These are phyloP conservation scores for Heliconius eleuchia DNA, from an alignment of 1,140 invertebrate genomes.

Conservation along the genomic window DNA sequence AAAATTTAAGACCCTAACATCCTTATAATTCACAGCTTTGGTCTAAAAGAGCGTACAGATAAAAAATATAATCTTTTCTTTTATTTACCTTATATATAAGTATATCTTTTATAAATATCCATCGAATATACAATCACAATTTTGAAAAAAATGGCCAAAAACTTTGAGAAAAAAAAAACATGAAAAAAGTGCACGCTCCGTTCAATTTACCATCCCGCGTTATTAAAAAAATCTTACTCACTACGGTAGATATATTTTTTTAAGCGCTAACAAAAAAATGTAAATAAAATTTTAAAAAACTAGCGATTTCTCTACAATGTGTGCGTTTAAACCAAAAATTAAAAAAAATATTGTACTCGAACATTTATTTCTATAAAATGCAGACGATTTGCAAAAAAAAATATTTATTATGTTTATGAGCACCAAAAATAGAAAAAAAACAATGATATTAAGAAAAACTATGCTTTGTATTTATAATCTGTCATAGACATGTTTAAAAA, in stretches of 20 bases:
- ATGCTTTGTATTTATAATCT: not conserved
- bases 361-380: slow-evolving; percentile 48
- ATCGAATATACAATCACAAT: slow-evolving; percentile 37
- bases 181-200: slow-evolving; percentile 49
- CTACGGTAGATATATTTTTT: slow-evolving; percentile 51
- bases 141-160: not conserved
- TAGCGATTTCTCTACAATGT: slow-evolving; percentile 37
- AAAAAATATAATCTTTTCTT: slow-evolving; percentile 54
- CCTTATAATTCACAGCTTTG: slow-evolving; percentile 72
- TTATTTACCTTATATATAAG: slow-evolving; percentile 31
- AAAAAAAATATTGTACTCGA: slow-evolving; percentile 37
- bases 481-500: not conserved
- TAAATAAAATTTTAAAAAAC: slow-evolving; percentile 30
- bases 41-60: slow-evolving; percentile 69
- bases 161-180: slow-evolving; percentile 4
- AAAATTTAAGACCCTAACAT: slow-evolving; percentile 42
- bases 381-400: slow-evolving; percentile 48
- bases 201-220: slow-evolving; percentile 48
- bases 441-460: not conserved
- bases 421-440: slow-evolving; percentile 50
- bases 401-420: slow-evolving; percentile 35
- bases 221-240: slow-evolving; percentile 38
- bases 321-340: slow-evolving; percentile 20
- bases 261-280: slow-evolving; percentile 24
- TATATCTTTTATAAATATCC: slow-evolving; percentile 47